phyloP scores from a whole-genome alignment of 2,797 vertebrate species.

The Hydrophis major region DNA sequence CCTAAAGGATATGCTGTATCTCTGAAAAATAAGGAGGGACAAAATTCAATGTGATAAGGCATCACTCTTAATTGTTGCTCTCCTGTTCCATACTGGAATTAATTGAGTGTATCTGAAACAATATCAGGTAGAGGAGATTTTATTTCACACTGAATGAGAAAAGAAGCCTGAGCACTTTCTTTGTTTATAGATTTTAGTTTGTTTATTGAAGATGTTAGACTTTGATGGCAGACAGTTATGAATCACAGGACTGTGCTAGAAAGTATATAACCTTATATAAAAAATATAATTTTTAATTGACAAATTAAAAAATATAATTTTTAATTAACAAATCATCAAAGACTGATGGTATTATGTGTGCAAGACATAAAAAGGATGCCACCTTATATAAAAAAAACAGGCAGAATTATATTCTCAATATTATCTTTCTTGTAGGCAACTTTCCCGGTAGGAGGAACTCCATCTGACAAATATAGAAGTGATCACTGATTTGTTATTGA shows the following conservation, averaged over 20 bases:
- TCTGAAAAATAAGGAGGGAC: neutral
- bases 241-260: neutral
- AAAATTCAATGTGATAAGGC: neutral
- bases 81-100: neutral
- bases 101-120: neutral
- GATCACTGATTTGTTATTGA: neutral
- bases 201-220: neutral
- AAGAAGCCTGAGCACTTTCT: neutral
- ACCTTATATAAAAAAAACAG: neutral
- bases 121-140: neutral
- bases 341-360: neutral
- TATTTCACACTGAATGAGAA: neutral
- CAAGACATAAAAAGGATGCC: neutral
- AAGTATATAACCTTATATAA: neutral
- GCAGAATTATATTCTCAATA: neutral
- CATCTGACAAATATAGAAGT: neutral
- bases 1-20: neutral
- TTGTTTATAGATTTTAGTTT: neutral
- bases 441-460: neutral
- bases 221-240: neutral
- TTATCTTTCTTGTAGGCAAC: neutral
- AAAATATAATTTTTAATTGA: neutral
- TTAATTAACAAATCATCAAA: neutral
- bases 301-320: neutral
- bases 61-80: neutral